Conservation (phyloP, 2,113 vertebrate species). For the Neomonachus schauinslandi region DNA sequence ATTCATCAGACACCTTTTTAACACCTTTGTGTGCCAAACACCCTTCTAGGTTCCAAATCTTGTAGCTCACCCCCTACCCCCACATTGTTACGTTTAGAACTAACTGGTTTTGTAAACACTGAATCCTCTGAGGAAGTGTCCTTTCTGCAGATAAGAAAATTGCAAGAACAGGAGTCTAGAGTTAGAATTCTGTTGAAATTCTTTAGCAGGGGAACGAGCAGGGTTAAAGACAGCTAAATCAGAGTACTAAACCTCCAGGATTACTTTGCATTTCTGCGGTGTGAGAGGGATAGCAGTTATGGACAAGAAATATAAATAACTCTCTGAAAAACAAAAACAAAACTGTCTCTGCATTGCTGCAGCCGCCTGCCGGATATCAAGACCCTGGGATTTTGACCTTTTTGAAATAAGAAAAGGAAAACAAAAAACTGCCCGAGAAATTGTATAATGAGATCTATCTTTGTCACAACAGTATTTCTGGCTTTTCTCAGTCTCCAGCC, state of each 20-base stretch:
- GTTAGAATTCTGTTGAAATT: not conserved
- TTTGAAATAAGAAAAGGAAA: constrained; percentile 50
- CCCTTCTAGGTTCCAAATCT: not conserved
- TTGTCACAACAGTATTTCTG: constrained; percentile 58
- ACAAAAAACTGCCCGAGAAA: constrained; percentile 48
- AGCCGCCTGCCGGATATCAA: constrained; percentile 49
- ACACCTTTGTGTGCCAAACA: not conserved
- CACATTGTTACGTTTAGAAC: not conserved
- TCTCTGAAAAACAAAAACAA: not conserved
- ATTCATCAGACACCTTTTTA: not conserved
- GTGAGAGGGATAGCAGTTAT: not conserved
- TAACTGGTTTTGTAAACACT: not conserved
- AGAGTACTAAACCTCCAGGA: not conserved
- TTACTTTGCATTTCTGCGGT: not conserved
- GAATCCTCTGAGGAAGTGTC: not conserved
- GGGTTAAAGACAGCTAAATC: not conserved
- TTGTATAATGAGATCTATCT: constrained; percentile 50
- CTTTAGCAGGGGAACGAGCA: not conserved
- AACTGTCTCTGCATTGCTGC: not conserved
- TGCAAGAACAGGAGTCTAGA: not conserved
- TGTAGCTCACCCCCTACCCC: not conserved
- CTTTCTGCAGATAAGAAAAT: constrained; percentile 16
- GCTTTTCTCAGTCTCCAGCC: constrained; percentile 47
- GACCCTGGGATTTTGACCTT: constrained; percentile 70
- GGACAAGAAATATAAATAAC: constrained; percentile 41